Conservation (phyloP, 1,140 invertebrate species). For the Mactra quadrangularis region DNA sequence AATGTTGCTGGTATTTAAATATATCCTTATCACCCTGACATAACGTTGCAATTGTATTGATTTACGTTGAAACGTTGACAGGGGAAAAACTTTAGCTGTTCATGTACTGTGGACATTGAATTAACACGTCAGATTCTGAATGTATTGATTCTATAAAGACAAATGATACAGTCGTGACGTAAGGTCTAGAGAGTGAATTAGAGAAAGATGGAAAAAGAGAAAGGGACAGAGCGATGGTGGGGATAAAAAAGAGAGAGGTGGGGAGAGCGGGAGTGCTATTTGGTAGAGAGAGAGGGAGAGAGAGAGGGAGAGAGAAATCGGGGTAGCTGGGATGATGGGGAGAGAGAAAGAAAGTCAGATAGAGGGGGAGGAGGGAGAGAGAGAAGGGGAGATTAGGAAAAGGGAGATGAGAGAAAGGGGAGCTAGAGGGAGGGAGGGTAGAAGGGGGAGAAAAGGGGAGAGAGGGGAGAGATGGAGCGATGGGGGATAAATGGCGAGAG, state of each 20-base stretch:
- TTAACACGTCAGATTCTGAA: no score
- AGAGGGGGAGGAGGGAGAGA: background rate
- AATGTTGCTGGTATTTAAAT: no score
- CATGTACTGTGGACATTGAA: no score
- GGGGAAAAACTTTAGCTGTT: no score
- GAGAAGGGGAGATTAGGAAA: background rate
- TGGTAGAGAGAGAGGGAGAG: background rate
- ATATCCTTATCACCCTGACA: no score
- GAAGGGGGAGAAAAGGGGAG: background rate
- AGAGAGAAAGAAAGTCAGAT: background rate
- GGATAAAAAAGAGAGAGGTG: background rate
- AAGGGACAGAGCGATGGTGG: background rate
- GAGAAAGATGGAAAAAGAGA: background rate
- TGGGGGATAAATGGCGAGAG: background rate
- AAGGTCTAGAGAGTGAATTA: no score
- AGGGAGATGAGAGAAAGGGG: background rate
- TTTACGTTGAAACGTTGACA: no score
- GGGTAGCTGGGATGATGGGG: no score
- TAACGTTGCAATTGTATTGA: no score
- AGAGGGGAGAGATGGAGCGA: background rate
- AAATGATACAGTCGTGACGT: no score
- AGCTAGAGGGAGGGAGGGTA: background rate
- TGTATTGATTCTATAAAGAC: no score
- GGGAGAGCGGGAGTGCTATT: background rate
- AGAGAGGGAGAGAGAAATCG: background rate